Evolutionary conservation across 2,888 invertebrate species (phyloP), one percentile per base, ranked within the genome.

Genomic region (Eubasilissa splendida): DNA sequence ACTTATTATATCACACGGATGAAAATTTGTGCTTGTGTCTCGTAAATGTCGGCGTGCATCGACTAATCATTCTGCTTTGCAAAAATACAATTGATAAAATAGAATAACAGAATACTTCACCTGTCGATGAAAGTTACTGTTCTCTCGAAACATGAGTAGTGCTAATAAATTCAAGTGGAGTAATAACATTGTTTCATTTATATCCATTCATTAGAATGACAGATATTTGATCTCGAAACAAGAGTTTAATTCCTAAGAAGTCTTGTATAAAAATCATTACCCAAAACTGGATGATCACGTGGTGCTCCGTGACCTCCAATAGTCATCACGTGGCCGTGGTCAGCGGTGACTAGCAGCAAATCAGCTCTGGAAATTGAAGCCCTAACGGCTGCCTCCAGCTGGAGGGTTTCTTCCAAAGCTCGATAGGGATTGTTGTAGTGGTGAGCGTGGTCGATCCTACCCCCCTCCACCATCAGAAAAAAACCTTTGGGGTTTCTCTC

Each of bases 321-420:
- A 65, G 95, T 95, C 89, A 95, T 91, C 52, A 95, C 95, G 86
- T 95, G 95, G 2, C 95, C 95, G 87, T 95, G 95, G 87, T 95
- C 95, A 3, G 95, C 93, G 0, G 95, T 95, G 82, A 95, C 94
- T 66, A 95, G 93, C 76, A 95, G 91, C 82, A 95, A 89, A 86
- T 94, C 93, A 52, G 95, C 93, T 86, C 93, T 89, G 84, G 93
- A 92, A 86, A 95, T 86, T 11, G 95, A 94, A 4, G 93, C 93
- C 83, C 93, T 87, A 58, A 95, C 90, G 1, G 95, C 95, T 65
- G 94, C 93, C 87, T 95, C 95, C 86, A 95, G 88, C 68, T 94
- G 95, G 82, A 96, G 87, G 1, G 95, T 95, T 86, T 95, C 95
- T 85, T 95, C 95, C 80, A 95, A 88, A 14, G 95, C 95, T 86